These are phyloP conservation scores for Hydropsyche tenuis DNA, from an alignment of 1,140 invertebrate species.

Conservation along the genomic window DNA sequence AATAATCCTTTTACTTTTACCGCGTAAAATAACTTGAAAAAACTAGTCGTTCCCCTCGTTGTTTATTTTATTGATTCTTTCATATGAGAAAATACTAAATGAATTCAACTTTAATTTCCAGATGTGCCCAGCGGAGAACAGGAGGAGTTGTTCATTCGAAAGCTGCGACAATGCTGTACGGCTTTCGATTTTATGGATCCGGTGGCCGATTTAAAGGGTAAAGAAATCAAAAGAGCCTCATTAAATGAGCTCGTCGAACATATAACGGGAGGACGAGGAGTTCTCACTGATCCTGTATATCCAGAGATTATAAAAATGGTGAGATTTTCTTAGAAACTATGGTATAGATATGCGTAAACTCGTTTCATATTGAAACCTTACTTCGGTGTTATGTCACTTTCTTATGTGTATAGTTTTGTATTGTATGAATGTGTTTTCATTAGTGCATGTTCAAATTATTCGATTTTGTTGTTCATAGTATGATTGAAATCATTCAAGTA, in stretches of 20 bases:
- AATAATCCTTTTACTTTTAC: too few species aligned
- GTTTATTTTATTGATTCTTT: too few species aligned
- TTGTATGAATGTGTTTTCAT: too few species aligned
- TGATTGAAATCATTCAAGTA: too few species aligned
- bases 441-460: too few species aligned
- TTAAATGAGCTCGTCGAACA: constrained; percentile 99
- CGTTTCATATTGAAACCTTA: neutral
- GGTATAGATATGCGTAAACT: neutral
- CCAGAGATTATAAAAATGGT: constrained; percentile 98
- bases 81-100: too few species aligned
- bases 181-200: constrained; percentile 99
- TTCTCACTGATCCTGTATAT: constrained; percentile 96
- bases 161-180: constrained; percentile 97
- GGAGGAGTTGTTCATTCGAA: constrained; percentile 97
- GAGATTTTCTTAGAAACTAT: constrained; percentile 47
- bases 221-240: constrained; percentile 97
- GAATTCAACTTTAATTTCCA: constrained; percentile 61
- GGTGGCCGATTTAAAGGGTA: constrained; percentile 96
- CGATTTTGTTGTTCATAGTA: too few species aligned
- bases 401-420: too few species aligned
- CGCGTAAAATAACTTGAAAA: too few species aligned
- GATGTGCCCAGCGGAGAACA: constrained; percentile 94
- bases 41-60: too few species aligned
- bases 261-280: constrained; percentile 91
- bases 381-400: too few species aligned